Percentiles rank a stretch among this genome's conserved stretches.
These are phyloP conservation scores for Agonopterix alstromeriana DNA, from an alignment of 2,888 invertebrate genomes.

Conservation along the genomic window DNA sequence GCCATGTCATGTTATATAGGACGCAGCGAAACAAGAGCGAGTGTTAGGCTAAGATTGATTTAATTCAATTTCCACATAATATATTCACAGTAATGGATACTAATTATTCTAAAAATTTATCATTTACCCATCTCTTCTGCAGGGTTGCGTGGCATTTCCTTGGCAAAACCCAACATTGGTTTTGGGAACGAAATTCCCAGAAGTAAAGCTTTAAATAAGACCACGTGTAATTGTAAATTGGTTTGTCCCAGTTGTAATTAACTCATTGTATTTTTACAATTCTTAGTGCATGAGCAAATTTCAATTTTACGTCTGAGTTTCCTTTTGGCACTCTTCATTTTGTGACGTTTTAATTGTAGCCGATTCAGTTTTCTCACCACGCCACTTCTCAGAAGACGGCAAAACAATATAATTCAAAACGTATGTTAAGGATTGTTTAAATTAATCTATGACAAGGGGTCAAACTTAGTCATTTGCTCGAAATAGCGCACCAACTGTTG, in stretches of 20 bases:
- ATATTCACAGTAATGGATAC: no score
- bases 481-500: constrained; percentile 56
- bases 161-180: no score
- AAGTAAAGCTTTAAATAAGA: no score
- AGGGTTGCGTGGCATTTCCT: neutral
- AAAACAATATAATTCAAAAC: no score
- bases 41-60: no score
- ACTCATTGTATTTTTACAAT: constrained; percentile 9
- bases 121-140: neutral
- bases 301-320: constrained; percentile 14
- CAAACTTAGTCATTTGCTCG: constrained; percentile 39
- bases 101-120: neutral
- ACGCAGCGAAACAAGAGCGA: no score
- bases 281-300: no score
- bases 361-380: neutral
- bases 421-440: neutral
- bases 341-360: constrained; percentile 8
- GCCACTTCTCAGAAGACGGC: no score
- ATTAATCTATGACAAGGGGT: constrained; percentile 28
- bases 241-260: constrained; percentile 23
- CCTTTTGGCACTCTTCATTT: constrained; percentile 24
- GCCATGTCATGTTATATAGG: no score
- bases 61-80: neutral
- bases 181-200: no score
- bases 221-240: constrained; percentile 1